These are phyloP conservation scores for Saguinus midas DNA, from an alignment of 2,113 vertebrate species.

Conservation along the genomic window DNA sequence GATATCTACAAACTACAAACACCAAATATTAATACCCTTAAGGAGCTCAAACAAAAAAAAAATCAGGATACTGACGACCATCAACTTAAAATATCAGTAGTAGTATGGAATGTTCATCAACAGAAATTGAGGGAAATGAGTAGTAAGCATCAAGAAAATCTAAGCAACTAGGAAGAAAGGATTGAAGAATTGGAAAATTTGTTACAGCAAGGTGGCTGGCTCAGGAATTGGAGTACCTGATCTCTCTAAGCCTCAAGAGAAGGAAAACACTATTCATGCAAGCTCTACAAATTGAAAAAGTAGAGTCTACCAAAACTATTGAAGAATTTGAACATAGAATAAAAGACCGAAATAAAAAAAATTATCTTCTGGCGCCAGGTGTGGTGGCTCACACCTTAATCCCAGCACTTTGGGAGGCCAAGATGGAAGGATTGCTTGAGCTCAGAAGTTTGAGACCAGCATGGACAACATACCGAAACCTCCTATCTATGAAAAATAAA, in stretches of 20 bases:
- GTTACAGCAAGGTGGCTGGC: slow-evolving; percentile 83
- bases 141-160: slow-evolving; percentile 86
- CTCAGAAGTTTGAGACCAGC: background rate
- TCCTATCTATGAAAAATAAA: too few relatives aligned
- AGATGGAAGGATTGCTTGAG: background rate
- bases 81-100: slow-evolving; percentile 88
- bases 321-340: slow-evolving; percentile 81
- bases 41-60: slow-evolving; percentile 88
- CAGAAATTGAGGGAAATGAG: slow-evolving; percentile 88
- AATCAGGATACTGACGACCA: slow-evolving; percentile 89
- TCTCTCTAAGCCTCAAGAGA: slow-evolving; percentile 75
- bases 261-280: slow-evolving; percentile 72
- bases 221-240: slow-evolving; percentile 58
- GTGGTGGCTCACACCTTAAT: background rate
- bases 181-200: slow-evolving; percentile 92
- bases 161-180: slow-evolving; percentile 90
- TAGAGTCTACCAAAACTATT: slow-evolving; percentile 44
- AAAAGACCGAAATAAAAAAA: slow-evolving; percentile 76
- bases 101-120: slow-evolving; percentile 89
- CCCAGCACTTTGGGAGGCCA: background rate
- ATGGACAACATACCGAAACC: background rate
- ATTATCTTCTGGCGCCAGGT: slow-evolving; percentile 70
- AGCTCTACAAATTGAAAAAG: slow-evolving; percentile 70
- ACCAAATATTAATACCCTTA: slow-evolving; percentile 77
- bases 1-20: slow-evolving; percentile 88